Conservation (phyloP, 2,888 invertebrate genomes). For the Seira sanloemensis region DNA sequence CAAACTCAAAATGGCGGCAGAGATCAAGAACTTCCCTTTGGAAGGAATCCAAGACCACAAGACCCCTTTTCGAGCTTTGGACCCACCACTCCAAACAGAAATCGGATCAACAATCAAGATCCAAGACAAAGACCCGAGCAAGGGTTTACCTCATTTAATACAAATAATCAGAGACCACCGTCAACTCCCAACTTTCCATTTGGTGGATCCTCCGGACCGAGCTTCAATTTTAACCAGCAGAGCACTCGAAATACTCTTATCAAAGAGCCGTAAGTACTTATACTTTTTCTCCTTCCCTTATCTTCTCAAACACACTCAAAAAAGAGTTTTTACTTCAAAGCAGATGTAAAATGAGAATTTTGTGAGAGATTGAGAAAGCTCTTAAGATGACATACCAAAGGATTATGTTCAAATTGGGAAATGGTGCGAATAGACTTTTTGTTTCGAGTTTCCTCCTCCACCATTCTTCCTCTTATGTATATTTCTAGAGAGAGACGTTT, state of each 20-base stretch:
- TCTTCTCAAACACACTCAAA: not conserved
- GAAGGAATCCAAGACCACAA: constrained; percentile 64
- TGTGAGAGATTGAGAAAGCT: not conserved
- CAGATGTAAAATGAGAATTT: not conserved
- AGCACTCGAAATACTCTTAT: constrained; percentile 59
- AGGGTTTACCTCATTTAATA: constrained; percentile 51
- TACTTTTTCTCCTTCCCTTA: not conserved
- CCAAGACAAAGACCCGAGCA: constrained; percentile 53
- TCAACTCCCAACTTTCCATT: constrained; percentile 51
- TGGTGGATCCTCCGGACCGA: constrained; percentile 14
- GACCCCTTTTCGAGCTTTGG: constrained; percentile 64
- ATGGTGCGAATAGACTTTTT: not conserved
- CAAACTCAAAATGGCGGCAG: constrained; percentile 18
- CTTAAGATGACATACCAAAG: constrained; percentile 17
- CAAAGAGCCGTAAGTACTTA: constrained; percentile 68
- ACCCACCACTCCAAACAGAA: constrained; percentile 56
- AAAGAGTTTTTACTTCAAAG: not conserved
- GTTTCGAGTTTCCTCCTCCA: too few species aligned
- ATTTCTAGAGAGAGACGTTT: not conserved
- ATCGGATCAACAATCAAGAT: constrained; percentile 53
- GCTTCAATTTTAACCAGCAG: constrained; percentile 45
- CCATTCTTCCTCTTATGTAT: not conserved
- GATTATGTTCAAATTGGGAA: constrained; percentile 8
- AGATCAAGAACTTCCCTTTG: constrained; percentile 50
- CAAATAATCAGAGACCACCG: constrained; percentile 44